Conservation (phyloP, 2,113 vertebrate genomes). For the Gopherus flavomarginatus region DNA sequence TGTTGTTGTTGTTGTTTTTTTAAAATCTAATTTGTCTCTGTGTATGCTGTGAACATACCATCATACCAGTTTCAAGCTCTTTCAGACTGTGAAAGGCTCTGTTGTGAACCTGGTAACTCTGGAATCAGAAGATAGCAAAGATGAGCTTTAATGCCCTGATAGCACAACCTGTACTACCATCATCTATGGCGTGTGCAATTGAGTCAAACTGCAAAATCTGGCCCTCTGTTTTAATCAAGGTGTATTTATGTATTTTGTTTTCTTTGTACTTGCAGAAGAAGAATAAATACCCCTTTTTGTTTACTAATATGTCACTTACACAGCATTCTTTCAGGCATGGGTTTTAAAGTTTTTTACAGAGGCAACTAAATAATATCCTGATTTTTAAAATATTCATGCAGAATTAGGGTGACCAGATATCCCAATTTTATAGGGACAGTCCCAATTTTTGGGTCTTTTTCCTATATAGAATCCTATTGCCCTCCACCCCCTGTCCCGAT, state of each 20-base stretch:
- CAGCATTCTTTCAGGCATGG: neutral
- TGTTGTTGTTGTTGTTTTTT: neutral
- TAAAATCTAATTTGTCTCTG: neutral
- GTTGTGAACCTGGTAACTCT: neutral
- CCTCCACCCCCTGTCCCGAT: no score
- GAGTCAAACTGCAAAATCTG: neutral
- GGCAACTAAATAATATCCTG: neutral
- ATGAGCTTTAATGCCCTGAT: neutral
- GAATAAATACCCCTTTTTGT: neutral
- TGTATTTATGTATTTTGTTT: neutral
- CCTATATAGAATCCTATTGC: no score
- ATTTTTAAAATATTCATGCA: neutral
- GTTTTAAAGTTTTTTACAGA: neutral
- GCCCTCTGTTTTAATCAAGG: neutral
- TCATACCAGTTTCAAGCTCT: neutral
- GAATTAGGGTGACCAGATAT: neutral
- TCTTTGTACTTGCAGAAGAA: neutral
- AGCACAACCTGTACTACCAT: neutral
- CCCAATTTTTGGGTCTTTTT: no score
- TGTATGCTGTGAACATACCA: neutral
- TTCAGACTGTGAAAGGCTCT: neutral
- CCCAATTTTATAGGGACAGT: no score
- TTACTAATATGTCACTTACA: neutral
- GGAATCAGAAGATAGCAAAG: neutral
- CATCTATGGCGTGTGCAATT: neutral